Evolutionary conservation across 2,113 vertebrate species (phyloP).

Genomic region (Macroglossus sobrinus): DNA sequence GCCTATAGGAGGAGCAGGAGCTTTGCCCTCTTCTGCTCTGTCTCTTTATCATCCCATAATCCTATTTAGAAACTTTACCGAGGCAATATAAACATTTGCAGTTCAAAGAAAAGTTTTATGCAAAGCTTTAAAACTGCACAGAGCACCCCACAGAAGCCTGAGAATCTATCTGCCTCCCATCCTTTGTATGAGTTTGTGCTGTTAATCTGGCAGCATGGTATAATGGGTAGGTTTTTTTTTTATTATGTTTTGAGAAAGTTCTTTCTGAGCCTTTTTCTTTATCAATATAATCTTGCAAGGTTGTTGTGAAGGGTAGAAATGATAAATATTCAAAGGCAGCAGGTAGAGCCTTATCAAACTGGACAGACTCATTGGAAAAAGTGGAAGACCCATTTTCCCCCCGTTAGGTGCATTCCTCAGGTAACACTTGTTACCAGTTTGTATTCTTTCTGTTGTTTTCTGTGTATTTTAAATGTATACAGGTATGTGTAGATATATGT

Average conservation of each 20-base stretch:
- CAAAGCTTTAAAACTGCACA: background rate
- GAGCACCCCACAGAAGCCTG: background rate
- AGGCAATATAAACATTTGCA: background rate
- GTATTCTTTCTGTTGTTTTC: background rate
- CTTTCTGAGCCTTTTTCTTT: conserved; percentile 11
- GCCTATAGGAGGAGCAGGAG: background rate
- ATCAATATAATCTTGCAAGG: background rate
- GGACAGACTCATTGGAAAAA: background rate
- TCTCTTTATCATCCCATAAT: background rate
- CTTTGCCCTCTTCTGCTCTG: background rate
- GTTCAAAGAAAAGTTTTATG: background rate
- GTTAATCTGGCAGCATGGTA: background rate
- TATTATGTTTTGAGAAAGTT: background rate
- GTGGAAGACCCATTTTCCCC: background rate
- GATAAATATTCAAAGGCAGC: background rate
- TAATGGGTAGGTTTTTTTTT: background rate
- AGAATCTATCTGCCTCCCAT: background rate
- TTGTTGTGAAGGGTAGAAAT: background rate
- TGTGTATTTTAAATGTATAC: background rate
- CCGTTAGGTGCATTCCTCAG: background rate
- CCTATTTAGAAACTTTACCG: background rate
- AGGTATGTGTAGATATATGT: background rate
- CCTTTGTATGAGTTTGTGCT: background rate
- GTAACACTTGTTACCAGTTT: background rate
- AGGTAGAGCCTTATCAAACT: background rate